Conservation (phyloP, 2,888 invertebrate genomes). For the Diplolepis rosae region DNA sequence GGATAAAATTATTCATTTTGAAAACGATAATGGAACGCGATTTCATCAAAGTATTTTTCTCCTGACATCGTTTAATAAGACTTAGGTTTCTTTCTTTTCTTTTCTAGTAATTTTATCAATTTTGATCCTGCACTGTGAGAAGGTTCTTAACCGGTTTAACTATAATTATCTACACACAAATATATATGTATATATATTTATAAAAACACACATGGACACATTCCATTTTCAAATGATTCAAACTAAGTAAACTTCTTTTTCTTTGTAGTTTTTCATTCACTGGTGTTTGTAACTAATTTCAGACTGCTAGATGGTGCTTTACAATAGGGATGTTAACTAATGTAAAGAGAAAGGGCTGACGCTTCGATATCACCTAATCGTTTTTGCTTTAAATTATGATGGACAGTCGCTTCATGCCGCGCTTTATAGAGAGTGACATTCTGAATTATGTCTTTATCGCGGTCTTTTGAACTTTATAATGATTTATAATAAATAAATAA, state of each 20-base stretch:
- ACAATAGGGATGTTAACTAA: slow-evolving; percentile 16
- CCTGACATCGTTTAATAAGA: neutral
- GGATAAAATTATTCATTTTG: neutral
- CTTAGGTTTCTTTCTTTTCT: neutral
- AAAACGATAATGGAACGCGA: neutral
- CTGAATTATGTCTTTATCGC: slow-evolving; percentile 25
- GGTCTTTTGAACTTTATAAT: neutral
- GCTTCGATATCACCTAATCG: slow-evolving; percentile 15
- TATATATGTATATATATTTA: too few relatives aligned
- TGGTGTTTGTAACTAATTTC: neutral
- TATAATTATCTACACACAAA: slow-evolving; percentile 9
- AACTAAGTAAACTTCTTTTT: slow-evolving; percentile 7
- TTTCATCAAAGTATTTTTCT: neutral
- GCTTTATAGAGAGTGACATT: slow-evolving; percentile 62
- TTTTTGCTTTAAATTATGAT: slow-evolving; percentile 56
- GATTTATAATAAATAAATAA: neutral
- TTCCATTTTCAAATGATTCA: neutral
- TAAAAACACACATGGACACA: too few relatives aligned
- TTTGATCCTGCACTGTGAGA: neutral
- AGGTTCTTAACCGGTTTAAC: neutral
- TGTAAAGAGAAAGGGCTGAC: neutral
- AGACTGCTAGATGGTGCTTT: neutral
- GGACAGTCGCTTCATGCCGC: slow-evolving; percentile 61
- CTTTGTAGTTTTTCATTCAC: neutral
- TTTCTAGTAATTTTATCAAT: neutral